phyloP scores from a whole-genome alignment of 2,797 vertebrate genomes.

The Scomberomorus guttatus region DNA sequence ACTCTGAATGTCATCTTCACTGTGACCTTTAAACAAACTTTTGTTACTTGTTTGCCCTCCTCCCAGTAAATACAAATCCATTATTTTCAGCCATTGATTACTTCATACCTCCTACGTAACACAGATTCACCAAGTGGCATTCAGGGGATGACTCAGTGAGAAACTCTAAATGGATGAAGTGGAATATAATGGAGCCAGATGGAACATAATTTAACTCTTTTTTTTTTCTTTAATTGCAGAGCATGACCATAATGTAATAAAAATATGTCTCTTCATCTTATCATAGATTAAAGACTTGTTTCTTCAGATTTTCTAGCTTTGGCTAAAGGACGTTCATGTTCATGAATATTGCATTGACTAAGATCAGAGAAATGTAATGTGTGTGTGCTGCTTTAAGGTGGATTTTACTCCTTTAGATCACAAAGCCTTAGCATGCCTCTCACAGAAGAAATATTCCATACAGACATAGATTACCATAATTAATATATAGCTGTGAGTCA shows the following conservation, averaged over 20 bases:
- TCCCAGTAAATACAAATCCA: slow-evolving; percentile 33
- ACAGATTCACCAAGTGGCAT: slow-evolving; percentile 47
- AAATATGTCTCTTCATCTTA: slow-evolving; percentile 29
- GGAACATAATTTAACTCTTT: slow-evolving; percentile 42
- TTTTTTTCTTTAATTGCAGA: slow-evolving; percentile 28
- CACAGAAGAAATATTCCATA: slow-evolving; percentile 19
- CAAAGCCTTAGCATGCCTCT: slow-evolving; percentile 3
- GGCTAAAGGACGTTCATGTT: slow-evolving; percentile 29
- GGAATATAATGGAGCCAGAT: slow-evolving; percentile 63
- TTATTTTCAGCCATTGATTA: slow-evolving; percentile 62
- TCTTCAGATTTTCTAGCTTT: slow-evolving; percentile 28
- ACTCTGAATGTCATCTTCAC: background rate
- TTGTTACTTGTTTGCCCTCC: slow-evolving; percentile 13
- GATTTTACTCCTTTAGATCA: slow-evolving; percentile 20
- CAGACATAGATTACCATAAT: slow-evolving; percentile 44
- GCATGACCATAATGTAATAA: slow-evolving; percentile 21
- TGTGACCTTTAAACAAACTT: background rate
- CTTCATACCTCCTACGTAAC: slow-evolving; percentile 70
- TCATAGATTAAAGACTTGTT: slow-evolving; percentile 35
- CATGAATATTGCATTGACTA: slow-evolving; percentile 36
- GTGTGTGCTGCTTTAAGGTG: slow-evolving; percentile 33
- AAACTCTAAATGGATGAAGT: slow-evolving; percentile 56
- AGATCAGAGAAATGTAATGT: slow-evolving; percentile 40
- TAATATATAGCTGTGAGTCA: slow-evolving; percentile 40
- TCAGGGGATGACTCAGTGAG: slow-evolving; percentile 66